Percentiles rank a stretch among this genome's conserved stretches.
These are phyloP conservation scores for Neoarius graeffei DNA, from an alignment of 2,113 vertebrate genomes.

Conservation along the genomic window DNA sequence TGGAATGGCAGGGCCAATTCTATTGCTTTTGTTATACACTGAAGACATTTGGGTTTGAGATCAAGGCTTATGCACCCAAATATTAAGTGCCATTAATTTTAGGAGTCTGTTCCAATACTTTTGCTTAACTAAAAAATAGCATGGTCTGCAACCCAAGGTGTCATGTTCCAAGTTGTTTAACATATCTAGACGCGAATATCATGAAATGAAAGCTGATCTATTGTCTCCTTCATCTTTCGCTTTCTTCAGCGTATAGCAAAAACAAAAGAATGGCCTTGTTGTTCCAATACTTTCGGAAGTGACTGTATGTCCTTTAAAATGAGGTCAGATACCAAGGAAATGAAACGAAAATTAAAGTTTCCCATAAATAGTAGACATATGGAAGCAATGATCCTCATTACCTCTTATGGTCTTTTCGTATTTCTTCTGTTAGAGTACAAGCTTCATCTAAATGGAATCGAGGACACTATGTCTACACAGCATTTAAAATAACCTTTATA, in stretches of 20 bases:
- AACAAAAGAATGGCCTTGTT: not conserved
- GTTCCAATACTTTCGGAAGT: not conserved
- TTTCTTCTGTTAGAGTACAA: not conserved
- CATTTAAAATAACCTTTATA: not conserved
- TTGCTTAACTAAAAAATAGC: not conserved
- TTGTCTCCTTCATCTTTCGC: not conserved
- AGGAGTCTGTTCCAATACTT: not conserved
- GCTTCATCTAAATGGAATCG: not conserved
- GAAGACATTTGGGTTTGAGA: not conserved
- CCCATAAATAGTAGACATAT: not conserved
- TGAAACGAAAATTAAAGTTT: not conserved
- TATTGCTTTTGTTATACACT: not conserved
- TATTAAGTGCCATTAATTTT: not conserved
- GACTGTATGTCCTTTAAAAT: not conserved
- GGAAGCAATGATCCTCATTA: not conserved
- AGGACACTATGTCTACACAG: not conserved
- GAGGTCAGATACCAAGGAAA: not conserved
- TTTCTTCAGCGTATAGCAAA: not conserved
- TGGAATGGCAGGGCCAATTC: not conserved
- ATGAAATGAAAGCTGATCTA: not conserved
- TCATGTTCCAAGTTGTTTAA: too few species aligned
- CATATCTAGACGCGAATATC: too few species aligned
- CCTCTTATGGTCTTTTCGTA: too few species aligned
- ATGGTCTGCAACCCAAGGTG: not conserved
- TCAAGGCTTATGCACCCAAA: not conserved